These are phyloP conservation scores for Takifugu rubripes DNA, from an alignment of 2,797 vertebrate species.

Conservation along the genomic window DNA sequence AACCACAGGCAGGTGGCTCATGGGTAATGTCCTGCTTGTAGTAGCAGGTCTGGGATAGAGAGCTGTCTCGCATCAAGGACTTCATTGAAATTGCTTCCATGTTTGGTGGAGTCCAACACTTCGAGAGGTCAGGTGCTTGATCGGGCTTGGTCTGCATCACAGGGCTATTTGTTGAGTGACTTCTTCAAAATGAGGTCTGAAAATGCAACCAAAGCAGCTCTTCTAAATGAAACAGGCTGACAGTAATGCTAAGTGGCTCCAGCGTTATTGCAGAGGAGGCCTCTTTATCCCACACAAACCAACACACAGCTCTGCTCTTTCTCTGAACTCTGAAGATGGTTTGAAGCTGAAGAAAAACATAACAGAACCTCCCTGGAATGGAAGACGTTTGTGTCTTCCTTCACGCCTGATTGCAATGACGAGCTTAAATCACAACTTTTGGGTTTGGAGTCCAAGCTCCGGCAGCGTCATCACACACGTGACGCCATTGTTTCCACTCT, in stretches of 20 bases:
- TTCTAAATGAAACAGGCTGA: slow-evolving; percentile 44
- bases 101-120: too few relatives aligned
- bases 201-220: slow-evolving; percentile 45
- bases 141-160: slow-evolving; percentile 40
- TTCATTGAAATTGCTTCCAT: too few relatives aligned
- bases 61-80: too few relatives aligned
- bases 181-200: slow-evolving; percentile 48
- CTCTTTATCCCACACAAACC: slow-evolving; percentile 4
- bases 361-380: too few relatives aligned
- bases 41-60: too few relatives aligned
- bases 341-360: too few relatives aligned
- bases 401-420: slow-evolving; percentile 21
- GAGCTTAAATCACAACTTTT: background rate
- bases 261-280: slow-evolving; percentile 31
- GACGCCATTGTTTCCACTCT: too few relatives aligned
- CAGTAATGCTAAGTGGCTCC: slow-evolving; percentile 59
- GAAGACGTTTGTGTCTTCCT: slow-evolving; percentile 9
- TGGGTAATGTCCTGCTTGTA: too few relatives aligned
- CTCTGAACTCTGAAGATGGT: slow-evolving; percentile 24
- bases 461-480: background rate
- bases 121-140: background rate
- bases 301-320: slow-evolving; percentile 32
- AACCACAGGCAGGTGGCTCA: too few relatives aligned
- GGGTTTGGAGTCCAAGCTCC: background rate
- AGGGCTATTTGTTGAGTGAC: slow-evolving; percentile 45